Evolutionary conservation across 2,888 invertebrate genomes (phyloP).

Genomic region (Hermodice carunculata): DNA sequence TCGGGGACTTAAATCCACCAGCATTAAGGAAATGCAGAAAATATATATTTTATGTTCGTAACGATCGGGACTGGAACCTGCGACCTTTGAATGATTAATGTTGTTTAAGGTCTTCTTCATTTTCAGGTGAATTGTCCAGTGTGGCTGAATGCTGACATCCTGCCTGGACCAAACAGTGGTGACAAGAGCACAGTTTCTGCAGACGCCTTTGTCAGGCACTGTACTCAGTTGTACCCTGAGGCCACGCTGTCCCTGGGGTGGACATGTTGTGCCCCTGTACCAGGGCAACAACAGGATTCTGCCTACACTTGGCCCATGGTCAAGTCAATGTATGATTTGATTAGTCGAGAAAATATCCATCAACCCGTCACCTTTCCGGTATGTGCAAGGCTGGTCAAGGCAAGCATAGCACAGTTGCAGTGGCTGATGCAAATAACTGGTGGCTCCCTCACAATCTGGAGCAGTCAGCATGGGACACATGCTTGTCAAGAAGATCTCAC

Average conservation of each 20-base stretch:
- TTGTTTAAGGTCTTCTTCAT: background rate
- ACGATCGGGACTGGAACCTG: too few relatives aligned
- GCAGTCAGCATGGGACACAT: too few relatives aligned
- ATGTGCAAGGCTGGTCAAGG: conserved; percentile 32
- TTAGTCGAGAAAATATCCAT: background rate
- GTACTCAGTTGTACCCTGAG: background rate
- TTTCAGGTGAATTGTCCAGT: conserved; percentile 3
- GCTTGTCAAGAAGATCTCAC: too few relatives aligned
- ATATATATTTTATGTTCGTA: too few relatives aligned
- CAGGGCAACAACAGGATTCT: background rate
- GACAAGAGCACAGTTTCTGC: background rate
- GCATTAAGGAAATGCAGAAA: too few relatives aligned
- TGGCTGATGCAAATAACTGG: conserved; percentile 30
- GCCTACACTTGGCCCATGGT: conserved; percentile 10
- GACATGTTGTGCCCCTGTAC: background rate
- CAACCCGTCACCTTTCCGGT: conserved; percentile 11
- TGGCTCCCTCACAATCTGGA: conserved; percentile 8
- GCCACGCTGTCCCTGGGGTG: conserved; percentile 7
- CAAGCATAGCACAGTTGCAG: conserved; percentile 12
- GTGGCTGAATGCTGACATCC: conserved; percentile 11
- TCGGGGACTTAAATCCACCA: too few relatives aligned
- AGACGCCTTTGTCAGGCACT: background rate
- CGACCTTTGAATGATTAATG: too few relatives aligned
- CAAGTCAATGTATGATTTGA: background rate
- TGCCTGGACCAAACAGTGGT: conserved; percentile 5